phyloP scores from a whole-genome alignment of 2,797 vertebrate genomes.

The Coreius guichenoti region DNA sequence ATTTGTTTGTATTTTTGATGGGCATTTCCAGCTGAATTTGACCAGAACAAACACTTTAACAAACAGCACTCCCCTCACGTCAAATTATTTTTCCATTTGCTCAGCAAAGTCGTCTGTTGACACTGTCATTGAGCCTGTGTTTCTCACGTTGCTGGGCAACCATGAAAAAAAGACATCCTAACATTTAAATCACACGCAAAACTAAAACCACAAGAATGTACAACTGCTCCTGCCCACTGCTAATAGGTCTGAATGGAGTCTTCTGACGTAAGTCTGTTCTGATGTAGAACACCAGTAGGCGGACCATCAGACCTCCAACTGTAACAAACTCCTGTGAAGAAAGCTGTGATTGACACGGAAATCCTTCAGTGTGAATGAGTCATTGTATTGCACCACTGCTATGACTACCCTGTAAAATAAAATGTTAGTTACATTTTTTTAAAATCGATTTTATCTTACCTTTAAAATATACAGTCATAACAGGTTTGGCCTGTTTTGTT shows the following conservation, averaged over 20 bases:
- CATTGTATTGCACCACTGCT: background rate
- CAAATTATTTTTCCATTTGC: constrained; percentile 63
- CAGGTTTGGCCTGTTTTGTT: constrained; percentile 9
- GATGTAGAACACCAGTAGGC: constrained; percentile 9
- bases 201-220: constrained; percentile 64
- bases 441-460: background rate
- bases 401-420: background rate
- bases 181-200: constrained; percentile 62
- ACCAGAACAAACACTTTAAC: background rate
- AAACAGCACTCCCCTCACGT: background rate
- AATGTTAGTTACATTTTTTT: background rate
- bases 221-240: constrained; percentile 50
- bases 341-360: constrained; percentile 3
- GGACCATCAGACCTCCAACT: constrained; percentile 23
- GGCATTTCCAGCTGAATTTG: background rate
- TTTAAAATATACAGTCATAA: background rate
- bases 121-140: constrained; percentile 53
- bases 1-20: background rate
- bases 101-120: constrained; percentile 55
- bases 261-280: constrained; percentile 49
- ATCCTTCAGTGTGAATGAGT: background rate
- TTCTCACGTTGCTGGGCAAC: constrained; percentile 61
- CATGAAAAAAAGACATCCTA: constrained; percentile 58
- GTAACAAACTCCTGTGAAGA: constrained; percentile 41
- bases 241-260: constrained; percentile 35